Base-by-base conservation (phyloP, 2,797 vertebrate genomes). In the Cyprinella venusta region DNA sequence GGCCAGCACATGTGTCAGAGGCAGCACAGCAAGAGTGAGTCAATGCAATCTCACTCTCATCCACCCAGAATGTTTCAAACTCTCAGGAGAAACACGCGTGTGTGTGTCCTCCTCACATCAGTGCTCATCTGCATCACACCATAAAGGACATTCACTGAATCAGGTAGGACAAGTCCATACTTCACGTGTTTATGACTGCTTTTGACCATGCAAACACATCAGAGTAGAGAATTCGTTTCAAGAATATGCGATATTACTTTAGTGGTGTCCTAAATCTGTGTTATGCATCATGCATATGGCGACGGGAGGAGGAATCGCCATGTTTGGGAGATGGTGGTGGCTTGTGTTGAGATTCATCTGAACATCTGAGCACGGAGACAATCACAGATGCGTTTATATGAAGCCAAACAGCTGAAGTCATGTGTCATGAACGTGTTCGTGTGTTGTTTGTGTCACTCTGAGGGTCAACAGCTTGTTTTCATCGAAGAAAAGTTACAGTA, bases 1-100 rank as follows among this genome's bases (percentile, higher is more conserved):
- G 19, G 69, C 33, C 69, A 16, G 19, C 54, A 80, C 79, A 72
- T 74, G 80, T 81, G 42, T 64, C 42, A 64, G 42, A 26, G 38
- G 54, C 79, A 72, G 30, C 68, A 0, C 45, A 48, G 13, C 45
- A 16, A 13, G 42, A 13, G 42, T 16, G 65, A 71, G 26, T 70
- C 78, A 45, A 10, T 45, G 10, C 40, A 18, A 4, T 61, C 6
- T 45, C 36, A 15, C 16, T 36, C 75, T 77, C 78, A 54, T 69
- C 50, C 50, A 3, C 48, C 5, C 8, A 8, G 36, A 59, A 3
- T 59, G 26, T 42, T 33, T 40, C n/a, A 61, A 80, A 71, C 38
- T 48, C 33, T 33, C 68, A 4, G 26, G 8, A 81, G n/a, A 42
- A 38, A 45, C 36, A 5, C 8, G 3, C 3, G 15, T 24, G 61